phyloP scores from a whole-genome alignment of 2,113 vertebrate genomes.

The Boleophthalmus pectinirostris region DNA sequence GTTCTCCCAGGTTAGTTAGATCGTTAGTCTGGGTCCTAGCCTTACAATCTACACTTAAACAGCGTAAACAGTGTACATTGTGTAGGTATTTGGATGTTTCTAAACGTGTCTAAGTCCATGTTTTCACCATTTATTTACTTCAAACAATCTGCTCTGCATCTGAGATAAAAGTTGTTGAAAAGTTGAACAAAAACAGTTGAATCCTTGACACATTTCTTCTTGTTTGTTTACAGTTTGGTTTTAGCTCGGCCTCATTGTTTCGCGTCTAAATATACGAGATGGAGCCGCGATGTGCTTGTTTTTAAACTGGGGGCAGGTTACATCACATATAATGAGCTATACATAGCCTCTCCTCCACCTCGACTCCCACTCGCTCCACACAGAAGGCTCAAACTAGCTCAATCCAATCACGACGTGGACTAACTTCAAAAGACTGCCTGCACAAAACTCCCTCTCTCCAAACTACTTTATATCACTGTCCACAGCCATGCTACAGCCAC shows the following conservation, averaged over 20 bases:
- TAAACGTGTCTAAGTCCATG: not conserved
- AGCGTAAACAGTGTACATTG: too few species aligned
- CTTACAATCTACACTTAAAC: too few species aligned
- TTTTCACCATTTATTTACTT: too few species aligned
- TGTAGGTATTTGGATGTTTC: too few species aligned
- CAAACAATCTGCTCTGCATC: not conserved
- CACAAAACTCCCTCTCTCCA: slow-evolving; percentile 5
- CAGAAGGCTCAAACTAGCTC: slow-evolving; percentile 48
- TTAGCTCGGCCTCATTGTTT: slow-evolving; percentile 4
- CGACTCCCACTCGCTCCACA: slow-evolving; percentile 55
- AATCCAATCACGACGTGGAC: slow-evolving; percentile 60
- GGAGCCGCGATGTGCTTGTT: slow-evolving; percentile 49
- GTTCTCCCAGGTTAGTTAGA: too few species aligned
- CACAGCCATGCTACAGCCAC: slow-evolving; percentile 6
- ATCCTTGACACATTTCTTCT: slow-evolving; percentile 12
- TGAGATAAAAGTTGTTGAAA: not conserved
- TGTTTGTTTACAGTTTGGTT: slow-evolving; percentile 15
- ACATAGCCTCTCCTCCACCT: slow-evolving; percentile 61
- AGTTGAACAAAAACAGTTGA: not conserved
- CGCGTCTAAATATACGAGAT: slow-evolving; percentile 29
- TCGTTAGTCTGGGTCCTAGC: too few species aligned
- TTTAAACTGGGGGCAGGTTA: slow-evolving; percentile 65
- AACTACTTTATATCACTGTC: slow-evolving; percentile 11
- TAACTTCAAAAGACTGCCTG: slow-evolving; percentile 35
- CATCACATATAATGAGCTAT: slow-evolving; percentile 63